A percentile compares a stretch with the other conserved stretches of the same genome.
These are phyloP conservation scores for Epistrophe grossulariae DNA, from an alignment of 2,888 invertebrate species.

Conservation along the genomic window DNA sequence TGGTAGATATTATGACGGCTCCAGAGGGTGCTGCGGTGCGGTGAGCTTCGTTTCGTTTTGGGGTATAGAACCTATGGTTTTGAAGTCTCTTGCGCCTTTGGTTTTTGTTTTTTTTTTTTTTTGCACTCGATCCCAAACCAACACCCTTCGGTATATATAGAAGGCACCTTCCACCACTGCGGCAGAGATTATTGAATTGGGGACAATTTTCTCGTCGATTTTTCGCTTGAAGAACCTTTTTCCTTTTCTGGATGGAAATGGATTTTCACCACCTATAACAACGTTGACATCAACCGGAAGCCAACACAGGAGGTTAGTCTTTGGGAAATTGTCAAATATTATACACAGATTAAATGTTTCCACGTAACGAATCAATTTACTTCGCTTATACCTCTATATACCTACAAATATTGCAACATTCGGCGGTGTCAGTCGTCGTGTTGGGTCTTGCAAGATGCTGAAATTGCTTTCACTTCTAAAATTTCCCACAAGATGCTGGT, in stretches of 20 bases:
- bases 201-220: constrained; percentile 69
- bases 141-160: neutral
- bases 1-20: constrained; percentile 1
- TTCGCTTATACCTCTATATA: no score
- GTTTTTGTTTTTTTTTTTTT: constrained; percentile 30
- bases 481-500: constrained; percentile 23
- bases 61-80: neutral
- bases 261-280: constrained; percentile 27
- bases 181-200: constrained; percentile 66
- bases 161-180: neutral
- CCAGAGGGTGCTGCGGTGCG: neutral
- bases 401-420: neutral
- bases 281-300: constrained; percentile 17
- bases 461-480: constrained; percentile 28
- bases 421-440: neutral
- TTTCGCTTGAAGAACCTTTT: constrained; percentile 62
- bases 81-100: neutral
- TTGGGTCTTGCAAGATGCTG: constrained; percentile 12
- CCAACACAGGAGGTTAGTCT: constrained; percentile 31
- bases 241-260: constrained; percentile 46
- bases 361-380: constrained; percentile 68
- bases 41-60: neutral
- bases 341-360: constrained; percentile 65
- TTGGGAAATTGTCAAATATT: constrained; percentile 56
- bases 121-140: constrained; percentile 33